phyloP scores from a whole-genome alignment of 2,888 invertebrate genomes.

The Spisula solida region DNA sequence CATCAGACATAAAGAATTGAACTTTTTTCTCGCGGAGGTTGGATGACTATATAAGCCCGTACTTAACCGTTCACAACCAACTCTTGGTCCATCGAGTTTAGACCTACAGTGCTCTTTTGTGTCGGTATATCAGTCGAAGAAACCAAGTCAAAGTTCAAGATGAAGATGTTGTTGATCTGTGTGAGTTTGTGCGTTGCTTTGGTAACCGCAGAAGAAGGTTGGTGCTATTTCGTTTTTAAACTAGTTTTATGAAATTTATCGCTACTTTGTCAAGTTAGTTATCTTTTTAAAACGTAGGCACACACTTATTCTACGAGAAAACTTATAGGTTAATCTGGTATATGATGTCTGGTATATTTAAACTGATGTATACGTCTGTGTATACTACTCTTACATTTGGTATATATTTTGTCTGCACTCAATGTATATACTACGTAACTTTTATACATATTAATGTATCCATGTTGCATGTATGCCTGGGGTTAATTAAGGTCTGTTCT shows the following conservation, averaged over 20 bases:
- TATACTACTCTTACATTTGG: too few relatives aligned
- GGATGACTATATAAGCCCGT: neutral
- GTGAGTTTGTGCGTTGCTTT: slow-evolving; percentile 2
- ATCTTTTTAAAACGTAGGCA: too few relatives aligned
- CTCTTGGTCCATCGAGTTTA: neutral
- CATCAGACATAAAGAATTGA: neutral
- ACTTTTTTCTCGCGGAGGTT: neutral
- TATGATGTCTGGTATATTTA: too few relatives aligned
- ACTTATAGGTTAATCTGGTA: too few relatives aligned
- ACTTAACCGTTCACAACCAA: neutral
- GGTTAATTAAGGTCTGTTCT: too few relatives aligned
- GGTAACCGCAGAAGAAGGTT: slow-evolving; percentile 6
- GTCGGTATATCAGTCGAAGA: neutral
- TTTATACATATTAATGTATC: too few relatives aligned
- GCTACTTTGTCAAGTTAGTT: too few relatives aligned
- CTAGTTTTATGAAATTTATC: neutral
- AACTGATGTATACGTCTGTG: too few relatives aligned
- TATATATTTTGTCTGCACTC: too few relatives aligned
- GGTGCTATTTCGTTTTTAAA: neutral
- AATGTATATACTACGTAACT: too few relatives aligned
- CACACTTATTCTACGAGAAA: too few relatives aligned
- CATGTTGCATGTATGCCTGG: too few relatives aligned
- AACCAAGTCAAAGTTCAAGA: neutral
- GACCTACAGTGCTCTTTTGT: neutral
- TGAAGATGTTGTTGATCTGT: neutral